Base-by-base conservation (phyloP, 1,140 invertebrate genomes). In the Drosophila cardini region DNA sequence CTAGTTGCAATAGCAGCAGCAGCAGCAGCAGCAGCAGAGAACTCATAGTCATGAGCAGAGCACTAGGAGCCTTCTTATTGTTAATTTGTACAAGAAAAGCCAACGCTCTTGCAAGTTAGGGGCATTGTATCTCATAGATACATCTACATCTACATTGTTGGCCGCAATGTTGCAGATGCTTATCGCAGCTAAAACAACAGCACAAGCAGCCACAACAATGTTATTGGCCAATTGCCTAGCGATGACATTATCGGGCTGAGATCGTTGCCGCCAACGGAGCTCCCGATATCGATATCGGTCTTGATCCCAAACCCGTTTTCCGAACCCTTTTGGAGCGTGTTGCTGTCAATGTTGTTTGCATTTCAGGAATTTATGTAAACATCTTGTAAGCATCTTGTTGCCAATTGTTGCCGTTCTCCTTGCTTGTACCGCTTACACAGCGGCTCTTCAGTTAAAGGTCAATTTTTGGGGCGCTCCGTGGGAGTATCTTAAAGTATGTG, bases 331-430 rank as follows among this genome's bases (percentile, higher is more conserved):
- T 72, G 78, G 69, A 89, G 80, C 80, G 84, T 87, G 84, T 89
- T 84, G 84, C 84, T 87, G 83, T 87, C 84, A 87, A 83, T 89
- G 89, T 90, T 90, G 87, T 90, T 90, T 90, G 87, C 87, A 90
- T 90, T 90, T 90, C 72, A 84, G 83, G 89, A 91, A 91, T 91
- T 91, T 91, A 91, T 91, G 89, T 91, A 91, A 91, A 91, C 89
- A 91, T 85, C 67, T 91, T 91, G 89, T 91, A 89, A 87, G 89
- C 81, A 84, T 61, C 83, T 78, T 71, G 87, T 75, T 52, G 75
- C 72, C 65, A 68, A 58, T 72, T 76, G 60, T 72, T 72, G 69
- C 40, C 34, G 67, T 55, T 55, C 34, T 53, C 67, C 16, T 58
- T 82, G 43, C 21, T 50, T 43, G 4, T 32, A 18, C 38, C 56